Evolutionary conservation across 2,888 invertebrate species (phyloP), one percentile per base, ranked within the genome.

Genomic region (Lithophane ornitopus): DNA sequence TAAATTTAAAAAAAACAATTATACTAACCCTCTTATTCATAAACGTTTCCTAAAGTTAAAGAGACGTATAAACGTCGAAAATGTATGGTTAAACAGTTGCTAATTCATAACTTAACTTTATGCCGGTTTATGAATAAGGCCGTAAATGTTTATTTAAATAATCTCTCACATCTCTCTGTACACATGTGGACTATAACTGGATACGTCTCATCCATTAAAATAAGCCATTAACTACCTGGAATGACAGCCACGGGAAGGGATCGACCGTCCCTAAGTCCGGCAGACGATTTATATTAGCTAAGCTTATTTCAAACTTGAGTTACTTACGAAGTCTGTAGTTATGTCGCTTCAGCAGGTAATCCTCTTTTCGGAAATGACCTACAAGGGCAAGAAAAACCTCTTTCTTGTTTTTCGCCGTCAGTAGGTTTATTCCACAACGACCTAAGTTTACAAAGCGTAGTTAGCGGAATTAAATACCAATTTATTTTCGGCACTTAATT

Each of bases 271-370:
- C 41, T 26, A 34, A 78, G 49, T 41, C 78, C 66, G 39, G 19
- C 34, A 49, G 28, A 34, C 26, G 16, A 74, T 74, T 78, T 74
- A 68, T 58, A 34, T 44, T 52, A 54, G 49, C 49, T 74, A 74
- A 63, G 44, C 34, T 58, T 67, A 67, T 74, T 78, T 28, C 49
- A 58, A 78, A 74, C 41, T 69, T 44, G n/a, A 63, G 12, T 58
- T 46, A 76, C 12, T 19, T 26, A 41, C 16, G 22, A 67, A 65
- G 68, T 70, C 28, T 61, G 19, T 62, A 59, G 26, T 73, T 68
- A 73, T 79, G 59, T 61, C 65, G 28, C 59, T 54, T 69, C 52
- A 58, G 69, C 56, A 74, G 63, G 76, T 84, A 74, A 81, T 69
- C 34, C 41, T 14, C 61, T 70, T 61, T 69, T 63, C 67, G 61